Evolutionary conservation across 2,888 invertebrate species (phyloP), one percentile per base, ranked within the genome.

Genomic region (Resseliella maxima): DNA sequence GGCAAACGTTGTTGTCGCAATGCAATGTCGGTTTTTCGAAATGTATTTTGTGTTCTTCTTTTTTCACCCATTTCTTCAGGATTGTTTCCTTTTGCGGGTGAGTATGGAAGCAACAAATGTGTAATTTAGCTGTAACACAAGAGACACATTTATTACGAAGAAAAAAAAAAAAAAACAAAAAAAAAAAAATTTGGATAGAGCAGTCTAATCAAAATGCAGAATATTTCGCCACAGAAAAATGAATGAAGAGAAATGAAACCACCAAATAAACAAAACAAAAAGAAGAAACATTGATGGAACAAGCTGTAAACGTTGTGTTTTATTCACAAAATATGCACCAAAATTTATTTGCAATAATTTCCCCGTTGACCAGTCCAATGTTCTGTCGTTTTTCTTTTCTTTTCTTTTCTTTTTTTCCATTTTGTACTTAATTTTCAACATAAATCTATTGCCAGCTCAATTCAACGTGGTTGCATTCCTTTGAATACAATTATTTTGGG

Each of bases 121-220:
- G 5, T 59, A 15, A 18, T 10, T 6, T 24, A 31, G 2, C 12
- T 31, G 31, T 35, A 72, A 72, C 72, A 72, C 72, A 72, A 31
- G 72, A 72, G 72, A 72, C 72, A 72, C 31, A 59, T 59, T 59
- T 59, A n/a, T n/a, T n/a, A n/a, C n/a, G n/a, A n/a, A n/a, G n/a
- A n/a, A n/a, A n/a, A n/a, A n/a, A n/a, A n/a, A n/a, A n/a, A n/a
- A n/a, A n/a, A n/a, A n/a, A n/a, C n/a, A n/a, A n/a, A n/a, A n/a
- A n/a, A n/a, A 24, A 27, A 24, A 5, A 2, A 24, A 24, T 5
- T 27, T 24, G 3, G 27, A 27, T 3, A 12, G 27, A n/a, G n/a
- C n/a, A n/a, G n/a, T n/a, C n/a, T n/a, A n/a, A n/a, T n/a, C 2
- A n/a, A n/a, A 59, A 59, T 31, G 72, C 72, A 72, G 3, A 72